These are phyloP conservation scores for Hirtodrosophila cameraria DNA, from an alignment of 2,888 invertebrate genomes.

Conservation along the genomic window DNA sequence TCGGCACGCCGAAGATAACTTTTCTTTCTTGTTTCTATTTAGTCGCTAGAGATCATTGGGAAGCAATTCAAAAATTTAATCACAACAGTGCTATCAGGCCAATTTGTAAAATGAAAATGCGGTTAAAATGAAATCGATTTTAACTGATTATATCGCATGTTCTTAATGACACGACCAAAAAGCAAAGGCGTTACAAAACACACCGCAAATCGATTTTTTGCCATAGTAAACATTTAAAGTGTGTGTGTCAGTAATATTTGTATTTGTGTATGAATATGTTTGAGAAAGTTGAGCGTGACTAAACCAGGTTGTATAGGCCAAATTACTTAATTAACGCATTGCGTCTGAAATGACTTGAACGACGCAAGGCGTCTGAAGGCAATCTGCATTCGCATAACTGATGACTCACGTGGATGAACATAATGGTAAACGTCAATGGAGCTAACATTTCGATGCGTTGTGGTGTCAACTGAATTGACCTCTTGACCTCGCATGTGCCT, in stretches of 20 bases:
- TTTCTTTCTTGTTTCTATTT: no score
- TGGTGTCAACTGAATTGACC: neutral
- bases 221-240: slow-evolving; percentile 9
- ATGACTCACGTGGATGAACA: slow-evolving; percentile 1
- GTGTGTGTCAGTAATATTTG: slow-evolving; percentile 8
- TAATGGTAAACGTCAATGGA: slow-evolving; percentile 20
- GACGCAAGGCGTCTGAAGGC: slow-evolving; percentile 10
- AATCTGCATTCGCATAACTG: slow-evolving; percentile 18
- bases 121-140: slow-evolving; percentile 45
- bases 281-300: slow-evolving; percentile 52
- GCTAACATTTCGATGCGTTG: slow-evolving; percentile 20
- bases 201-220: slow-evolving; percentile 58
- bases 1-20: no score
- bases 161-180: slow-evolving; percentile 2
- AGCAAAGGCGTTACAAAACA: slow-evolving; percentile 20
- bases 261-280: no score
- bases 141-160: slow-evolving; percentile 7
- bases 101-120: slow-evolving; percentile 35
- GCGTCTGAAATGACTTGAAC: slow-evolving; percentile 27
- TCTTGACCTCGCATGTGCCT: no score
- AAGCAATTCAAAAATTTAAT: no score
- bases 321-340: slow-evolving; percentile 70
- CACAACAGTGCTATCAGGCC: no score
- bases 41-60: no score
- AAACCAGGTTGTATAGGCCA: slow-evolving; percentile 29